Conservation (phyloP, 2,888 invertebrate genomes). For the Plagodis dolabraria region DNA sequence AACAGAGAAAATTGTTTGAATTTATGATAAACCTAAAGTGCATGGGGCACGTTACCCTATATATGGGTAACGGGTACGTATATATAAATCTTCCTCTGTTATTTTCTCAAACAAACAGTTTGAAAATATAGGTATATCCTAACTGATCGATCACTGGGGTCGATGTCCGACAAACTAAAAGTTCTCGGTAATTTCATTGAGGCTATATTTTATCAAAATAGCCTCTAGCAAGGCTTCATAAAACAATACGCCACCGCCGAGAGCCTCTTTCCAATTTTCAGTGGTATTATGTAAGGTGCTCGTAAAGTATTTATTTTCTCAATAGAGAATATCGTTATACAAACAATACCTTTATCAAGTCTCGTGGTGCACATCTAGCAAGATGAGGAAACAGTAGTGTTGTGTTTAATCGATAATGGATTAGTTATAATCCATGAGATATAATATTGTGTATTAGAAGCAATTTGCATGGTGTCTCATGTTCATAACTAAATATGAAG, state of each 20-base stretch:
- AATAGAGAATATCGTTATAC: conserved; percentile 57
- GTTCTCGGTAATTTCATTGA: conserved; percentile 4
- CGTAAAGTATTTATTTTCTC: conserved; percentile 62
- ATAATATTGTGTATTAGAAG: no score
- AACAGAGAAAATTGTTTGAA: no score
- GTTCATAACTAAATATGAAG: no score
- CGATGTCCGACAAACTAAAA: background rate
- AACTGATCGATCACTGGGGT: no score
- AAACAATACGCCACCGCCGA: conserved; percentile 25
- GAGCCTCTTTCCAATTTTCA: conserved; percentile 36
- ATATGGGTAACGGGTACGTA: no score
- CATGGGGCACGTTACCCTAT: no score
- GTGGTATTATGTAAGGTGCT: conserved; percentile 41
- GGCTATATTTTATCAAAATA: conserved; percentile 9
- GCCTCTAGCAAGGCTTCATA: conserved; percentile 15
- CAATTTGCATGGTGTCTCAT: no score
- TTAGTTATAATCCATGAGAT: conserved; percentile 7
- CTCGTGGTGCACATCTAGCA: conserved; percentile 48
- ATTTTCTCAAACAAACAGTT: no score
- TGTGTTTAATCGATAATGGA: conserved; percentile 26
- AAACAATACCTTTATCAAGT: conserved; percentile 52
- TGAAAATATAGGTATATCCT: no score
- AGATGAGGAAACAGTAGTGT: conserved; percentile 45
- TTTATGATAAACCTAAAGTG: no score
- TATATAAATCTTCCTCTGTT: no score